Evolutionary conservation across 2,797 vertebrate genomes (phyloP).

Genomic region (Squalus acanthias): DNA sequence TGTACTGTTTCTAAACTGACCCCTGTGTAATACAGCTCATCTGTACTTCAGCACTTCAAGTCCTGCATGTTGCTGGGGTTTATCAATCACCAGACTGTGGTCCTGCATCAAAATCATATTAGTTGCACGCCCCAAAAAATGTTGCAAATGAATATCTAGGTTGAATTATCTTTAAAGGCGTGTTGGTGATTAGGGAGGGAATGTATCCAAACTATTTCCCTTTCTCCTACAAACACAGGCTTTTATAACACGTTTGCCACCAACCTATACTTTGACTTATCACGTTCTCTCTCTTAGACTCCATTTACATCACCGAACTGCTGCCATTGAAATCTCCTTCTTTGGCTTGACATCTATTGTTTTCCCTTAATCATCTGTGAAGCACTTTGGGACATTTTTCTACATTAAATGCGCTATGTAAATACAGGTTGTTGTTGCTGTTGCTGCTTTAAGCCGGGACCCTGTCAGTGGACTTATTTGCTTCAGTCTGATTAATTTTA

Average conservation of each 20-base stretch:
- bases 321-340: neutral
- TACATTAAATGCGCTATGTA: no score
- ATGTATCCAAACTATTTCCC: neutral
- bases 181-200: neutral
- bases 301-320: neutral
- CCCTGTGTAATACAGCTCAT: neutral
- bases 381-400: no score
- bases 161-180: neutral
- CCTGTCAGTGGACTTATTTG: no score
- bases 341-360: no score
- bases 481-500: no score
- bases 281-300: neutral
- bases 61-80: neutral
- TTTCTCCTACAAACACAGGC: neutral
- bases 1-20: neutral
- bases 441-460: no score
- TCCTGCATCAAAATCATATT: neutral
- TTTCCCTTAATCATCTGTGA: no score
- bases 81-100: neutral
- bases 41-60: neutral
- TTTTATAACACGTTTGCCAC: neutral
- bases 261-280: neutral
- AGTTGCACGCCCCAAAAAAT: no score
- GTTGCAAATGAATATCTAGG: neutral
- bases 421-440: no score